A percentile compares a stretch with the other conserved stretches of the same genome.
These are phyloP conservation scores for Oikopleura vanhoeffeni DNA, from an alignment of 23 tunicate species.

Conservation along the genomic window DNA sequence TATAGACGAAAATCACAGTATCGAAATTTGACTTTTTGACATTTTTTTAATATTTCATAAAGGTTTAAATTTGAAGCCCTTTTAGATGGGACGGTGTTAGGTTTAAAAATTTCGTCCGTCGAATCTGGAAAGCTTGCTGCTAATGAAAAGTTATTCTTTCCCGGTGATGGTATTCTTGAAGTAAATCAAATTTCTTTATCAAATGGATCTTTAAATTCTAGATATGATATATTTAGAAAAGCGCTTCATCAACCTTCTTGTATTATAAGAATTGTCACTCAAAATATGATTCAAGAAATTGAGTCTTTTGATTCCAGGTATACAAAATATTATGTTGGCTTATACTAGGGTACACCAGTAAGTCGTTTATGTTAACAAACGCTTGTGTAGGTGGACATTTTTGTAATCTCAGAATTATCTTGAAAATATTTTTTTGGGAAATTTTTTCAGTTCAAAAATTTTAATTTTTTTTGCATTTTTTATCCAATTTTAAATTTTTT, in stretches of 20 bases:
- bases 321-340: background rate
- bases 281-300: background rate
- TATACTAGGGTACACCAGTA: background rate
- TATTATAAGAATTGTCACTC: background rate
- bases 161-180: background rate
- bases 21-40: too few species aligned
- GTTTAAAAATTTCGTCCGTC: background rate
- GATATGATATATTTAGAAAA: background rate
- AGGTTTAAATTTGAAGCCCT: too few species aligned
- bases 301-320: background rate
- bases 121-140: background rate
- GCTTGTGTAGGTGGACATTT: background rate
- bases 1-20: too few species aligned
- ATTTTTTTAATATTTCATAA: too few species aligned
- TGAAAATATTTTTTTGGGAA: background rate
- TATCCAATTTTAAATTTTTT: too few species aligned
- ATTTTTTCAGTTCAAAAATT: background rate
- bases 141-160: background rate
- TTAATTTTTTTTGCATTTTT: background rate
- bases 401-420: background rate
- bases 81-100: background rate
- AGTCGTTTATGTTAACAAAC: background rate
- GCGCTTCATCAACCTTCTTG: background rate
- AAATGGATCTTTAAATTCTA: background rate
- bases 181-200: background rate